Evolutionary conservation across 2,888 invertebrate species (phyloP), one percentile per base, ranked within the genome.

Genomic region (Itoplectis maculator): DNA sequence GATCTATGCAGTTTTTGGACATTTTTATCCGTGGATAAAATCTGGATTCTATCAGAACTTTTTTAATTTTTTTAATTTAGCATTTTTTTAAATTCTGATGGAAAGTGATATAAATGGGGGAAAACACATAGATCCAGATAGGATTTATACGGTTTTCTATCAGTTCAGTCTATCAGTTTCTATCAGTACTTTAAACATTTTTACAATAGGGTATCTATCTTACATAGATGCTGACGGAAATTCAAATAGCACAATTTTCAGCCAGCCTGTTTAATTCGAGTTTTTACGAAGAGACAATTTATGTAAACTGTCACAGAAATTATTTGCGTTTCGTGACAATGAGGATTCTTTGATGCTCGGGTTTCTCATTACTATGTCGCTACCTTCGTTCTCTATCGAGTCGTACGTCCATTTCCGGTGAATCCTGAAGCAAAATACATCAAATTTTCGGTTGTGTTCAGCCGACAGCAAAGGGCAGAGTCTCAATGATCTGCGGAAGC

Each of bases 351-450:
- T 89, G 2, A 83, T 0, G 42, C 49, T 54, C 9, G 68, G 69
- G 93, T 95, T 95, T 92, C 94, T 95, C 61, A 95, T 93, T 11
- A 94, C 93, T 88, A 94, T 93, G 90, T 96, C 96, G 91, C 96
- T 96, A 56, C 97, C 97, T 93, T 97, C 97, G 88, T 96, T 95
- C 90, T 96, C 96, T 86, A 97, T 95, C 85, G 94, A 94, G 83
- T 97, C 97, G 91, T 96, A 96, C 89, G 95, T 95, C 95, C 96
- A 97, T 93, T 96, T 96, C 85, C 97, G 94, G 89, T 96, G 96
- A 0, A 94, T 94, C 87, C 97, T 96, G 93, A 89, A 94, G 92
- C 89, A 59, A 6, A 59, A 59, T 37, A 59, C 8, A 18, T 49
- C 8, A 49, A 15, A 18, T 0, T 0, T n/a, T 4, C 6, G 6